A percentile compares a stretch with the other conserved stretches of the same genome.
phyloP scores from a whole-genome alignment of 2,113 vertebrate species.

The Hypanus sabinus region DNA sequence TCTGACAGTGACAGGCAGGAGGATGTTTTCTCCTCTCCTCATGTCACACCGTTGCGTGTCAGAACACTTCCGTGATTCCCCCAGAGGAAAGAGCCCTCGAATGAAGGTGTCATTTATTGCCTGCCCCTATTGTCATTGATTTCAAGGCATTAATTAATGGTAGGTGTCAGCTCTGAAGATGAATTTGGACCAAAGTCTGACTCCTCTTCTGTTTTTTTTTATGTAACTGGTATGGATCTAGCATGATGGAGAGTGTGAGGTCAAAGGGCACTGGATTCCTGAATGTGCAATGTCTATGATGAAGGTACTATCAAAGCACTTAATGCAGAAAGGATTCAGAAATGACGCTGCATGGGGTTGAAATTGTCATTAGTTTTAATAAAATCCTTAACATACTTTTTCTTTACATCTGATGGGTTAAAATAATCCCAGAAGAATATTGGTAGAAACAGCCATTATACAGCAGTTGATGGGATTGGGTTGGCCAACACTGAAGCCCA shows the following conservation, averaged over 20 bases:
- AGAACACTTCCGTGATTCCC: slow-evolving; percentile 38
- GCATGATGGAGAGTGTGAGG: slow-evolving; percentile 60
- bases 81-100: slow-evolving; percentile 47
- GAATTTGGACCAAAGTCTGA: slow-evolving; percentile 57
- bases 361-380: neutral
- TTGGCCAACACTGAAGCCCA: neutral
- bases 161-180: slow-evolving; percentile 67
- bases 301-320: neutral
- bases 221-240: slow-evolving; percentile 71
- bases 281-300: slow-evolving; percentile 41
- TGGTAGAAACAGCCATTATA: neutral
- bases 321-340: neutral
- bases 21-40: slow-evolving; percentile 31
- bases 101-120: slow-evolving; percentile 67
- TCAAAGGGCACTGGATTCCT: slow-evolving; percentile 59
- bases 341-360: neutral
- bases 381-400: neutral
- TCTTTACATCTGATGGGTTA: neutral
- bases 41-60: slow-evolving; percentile 40
- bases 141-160: slow-evolving; percentile 72
- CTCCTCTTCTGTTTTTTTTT: slow-evolving; percentile 64
- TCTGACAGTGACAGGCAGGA: slow-evolving; percentile 44
- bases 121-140: slow-evolving; percentile 70
- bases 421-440: neutral
- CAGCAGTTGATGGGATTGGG: neutral